Conservation (phyloP, 2,797 vertebrate genomes). For the Limnodromus scolopaceus region DNA sequence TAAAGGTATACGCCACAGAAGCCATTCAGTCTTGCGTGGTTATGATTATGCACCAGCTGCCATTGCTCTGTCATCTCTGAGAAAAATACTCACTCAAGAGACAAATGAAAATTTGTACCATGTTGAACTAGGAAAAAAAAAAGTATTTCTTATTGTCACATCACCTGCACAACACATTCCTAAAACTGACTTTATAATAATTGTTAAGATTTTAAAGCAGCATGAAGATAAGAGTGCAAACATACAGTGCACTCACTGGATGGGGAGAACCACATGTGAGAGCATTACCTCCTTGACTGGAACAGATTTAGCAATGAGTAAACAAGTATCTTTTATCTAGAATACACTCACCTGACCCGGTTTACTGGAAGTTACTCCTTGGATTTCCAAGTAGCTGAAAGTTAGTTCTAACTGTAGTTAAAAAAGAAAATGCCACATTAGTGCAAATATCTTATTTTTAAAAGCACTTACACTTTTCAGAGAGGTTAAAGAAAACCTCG, state of each 20-base stretch:
- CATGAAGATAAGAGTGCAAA: not conserved
- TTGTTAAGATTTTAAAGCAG: not conserved
- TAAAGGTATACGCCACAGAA: not conserved
- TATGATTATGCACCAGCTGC: not conserved
- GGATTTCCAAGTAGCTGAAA: constrained; percentile 97
- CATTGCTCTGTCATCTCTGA: not conserved
- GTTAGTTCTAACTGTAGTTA: constrained; percentile 89
- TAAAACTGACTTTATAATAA: not conserved
- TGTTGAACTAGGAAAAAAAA: not conserved
- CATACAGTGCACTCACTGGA: not conserved
- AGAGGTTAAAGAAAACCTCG: not conserved
- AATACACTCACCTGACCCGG: constrained; percentile 81
- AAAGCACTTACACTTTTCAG: not conserved
- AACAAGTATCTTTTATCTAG: not conserved
- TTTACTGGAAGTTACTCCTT: constrained; percentile 90
- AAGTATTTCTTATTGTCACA: not conserved
- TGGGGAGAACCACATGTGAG: not conserved
- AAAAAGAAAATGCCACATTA: constrained; percentile 29
- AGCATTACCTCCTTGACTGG: not conserved
- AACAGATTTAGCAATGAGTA: not conserved
- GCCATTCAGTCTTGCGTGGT: not conserved
- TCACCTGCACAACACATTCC: not conserved
- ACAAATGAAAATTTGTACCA: not conserved
- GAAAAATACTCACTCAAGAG: not conserved
- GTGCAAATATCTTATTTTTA: not conserved